Base-by-base conservation (phyloP, 2,113 vertebrate genomes). In the Brachypodius melanocephalos region DNA sequence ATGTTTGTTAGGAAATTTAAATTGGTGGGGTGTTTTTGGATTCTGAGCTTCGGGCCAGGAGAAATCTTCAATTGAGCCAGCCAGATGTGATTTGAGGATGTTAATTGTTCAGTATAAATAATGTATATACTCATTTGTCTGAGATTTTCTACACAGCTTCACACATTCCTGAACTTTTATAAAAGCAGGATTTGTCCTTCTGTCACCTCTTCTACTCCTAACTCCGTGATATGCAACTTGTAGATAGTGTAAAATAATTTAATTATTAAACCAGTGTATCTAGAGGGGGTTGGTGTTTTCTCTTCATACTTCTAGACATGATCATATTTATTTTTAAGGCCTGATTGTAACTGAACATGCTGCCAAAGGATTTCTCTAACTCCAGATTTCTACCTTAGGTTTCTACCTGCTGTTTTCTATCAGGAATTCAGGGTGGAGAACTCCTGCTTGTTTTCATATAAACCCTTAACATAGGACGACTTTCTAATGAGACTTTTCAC, bases 291-390 rank as follows among this genome's bases (percentile, higher is more conserved):
- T 59, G 97, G 80, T 96, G 96, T 96, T 89, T 38, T 89, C 87
- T 96, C 94, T 96, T 88, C 96, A 43, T 94, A 79, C 92, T 96
- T 91, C 88, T 96, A 68, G 88, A 95, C 91, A 86, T 88, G 71
- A 92, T 92, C 89, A 61, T 98, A 98, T 98, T 98, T 98, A 98
- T 98, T 98, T 96, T 93, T 97, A 90, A 97, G 76, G 97, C 91
- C 93, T 96, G 95, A 97, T 97, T 96, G 96, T 97, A 97, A 97
- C 96, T 95, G 97, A 97, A 97, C 89, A 81, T 93, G 97, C 97
- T 98, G 97, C 97, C 97, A 98, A 97, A 98, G 97, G 96, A 96
- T 95, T 93, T 96, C 29, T 97, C 94, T 96, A 83, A 94, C 94
- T 92, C 92, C 72, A 48, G 36, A 96, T 98, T 97, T 97, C 96